Base-by-base conservation (phyloP, 2,888 invertebrate species). In the Julus scandinavius region DNA sequence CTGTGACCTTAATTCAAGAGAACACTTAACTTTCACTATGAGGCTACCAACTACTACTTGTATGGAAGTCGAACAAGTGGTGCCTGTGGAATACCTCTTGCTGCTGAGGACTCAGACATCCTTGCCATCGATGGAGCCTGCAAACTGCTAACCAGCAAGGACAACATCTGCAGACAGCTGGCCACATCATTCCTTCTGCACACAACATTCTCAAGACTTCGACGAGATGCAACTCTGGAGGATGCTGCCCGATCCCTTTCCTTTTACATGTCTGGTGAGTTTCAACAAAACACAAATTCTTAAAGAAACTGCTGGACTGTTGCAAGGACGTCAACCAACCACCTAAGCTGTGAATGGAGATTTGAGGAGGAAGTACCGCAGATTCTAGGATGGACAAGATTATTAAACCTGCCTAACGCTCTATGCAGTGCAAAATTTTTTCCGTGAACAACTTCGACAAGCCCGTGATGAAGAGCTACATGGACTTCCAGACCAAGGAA, bases 31-130 rank as follows among this genome's bases (percentile, higher is more conserved):
- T 11, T 90, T 11, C 90, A 90, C 11, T 13, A 17, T 6, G n/a
- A 87, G 15, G 87, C 90, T 0, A 41, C 90, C n/a, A 89, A 89
- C 50, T 41, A 88, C 9, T 90, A 89, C 80, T 85, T 90, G n/a
- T 90, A 90, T 40, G 88, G 89, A n/a, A 89, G 89, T 49, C 45
- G 20, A 11, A 17, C 80, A 2, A 6, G 13, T 9, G 89, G 89
- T 11, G 13, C 85, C 20, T 89, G 88, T 63, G 88, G 41, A 1
- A 58, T 89, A 20, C 88, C 86, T 1, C 4, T 85, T 29, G 85
- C 85, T 15, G 88, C 89, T 4, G 88, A 88, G 11, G 88, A 88
- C 72, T 86, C 45, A 0, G 89, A 89, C 38, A 54, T 89, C 15
- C 86, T 88, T 41, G 15, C 38, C n/a, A 45, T 89, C 4, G 89